Evolutionary conservation across 2,113 vertebrate species (phyloP), one percentile per base, ranked within the genome.

Genomic region (Marcusenius ussheri): DNA sequence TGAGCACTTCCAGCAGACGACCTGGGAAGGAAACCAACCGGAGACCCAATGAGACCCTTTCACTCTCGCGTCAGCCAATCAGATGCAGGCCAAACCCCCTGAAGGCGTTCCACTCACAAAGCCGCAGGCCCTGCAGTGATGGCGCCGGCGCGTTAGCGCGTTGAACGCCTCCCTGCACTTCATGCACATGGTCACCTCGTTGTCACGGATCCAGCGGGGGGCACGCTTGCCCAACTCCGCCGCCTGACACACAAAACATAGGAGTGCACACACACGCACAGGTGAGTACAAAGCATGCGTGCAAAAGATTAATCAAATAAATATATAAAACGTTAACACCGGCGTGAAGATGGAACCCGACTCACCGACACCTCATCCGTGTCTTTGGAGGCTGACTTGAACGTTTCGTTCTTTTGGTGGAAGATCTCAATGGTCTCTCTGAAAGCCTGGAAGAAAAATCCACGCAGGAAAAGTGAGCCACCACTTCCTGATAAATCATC

Each of bases 1-100:
- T 5, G 98, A 99, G 93, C 98, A 99, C 93, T 97, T 99, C 97
- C 97, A 97, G 90, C 98, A 99, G 90, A 99, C 98, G 93, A 99
- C 98, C 98, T 99, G 91, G 9, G 31, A 46, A 91, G 21, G 87
- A 74, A 49, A 92, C 90, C 27, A 4, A 88, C 47, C 46, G 27
- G 70, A 58, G 1, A 46, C 24, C 47, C 13, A 74, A 1, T 42
- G 31, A 39, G 35, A 39, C 35, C 31, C 70, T 39, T 5, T 66
- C 51, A 49, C 27, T 8, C 3, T 66, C 10, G 10, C 3, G 3
- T 70, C 10, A 27, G n/a, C n/a, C 62, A 70, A 70, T 31, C 27
- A 70, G 62, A 70, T 13, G n/a, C n/a, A 58, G n/a, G 13, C n/a
- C 13, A 21, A 15, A 4, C 27, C 11, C 42, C 15, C 47, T 4